Percentiles rank a stretch among this genome's conserved stretches.
Conservation (phyloP, 2,113 vertebrate genomes). For the Megaptera novaeangliae region DNA sequence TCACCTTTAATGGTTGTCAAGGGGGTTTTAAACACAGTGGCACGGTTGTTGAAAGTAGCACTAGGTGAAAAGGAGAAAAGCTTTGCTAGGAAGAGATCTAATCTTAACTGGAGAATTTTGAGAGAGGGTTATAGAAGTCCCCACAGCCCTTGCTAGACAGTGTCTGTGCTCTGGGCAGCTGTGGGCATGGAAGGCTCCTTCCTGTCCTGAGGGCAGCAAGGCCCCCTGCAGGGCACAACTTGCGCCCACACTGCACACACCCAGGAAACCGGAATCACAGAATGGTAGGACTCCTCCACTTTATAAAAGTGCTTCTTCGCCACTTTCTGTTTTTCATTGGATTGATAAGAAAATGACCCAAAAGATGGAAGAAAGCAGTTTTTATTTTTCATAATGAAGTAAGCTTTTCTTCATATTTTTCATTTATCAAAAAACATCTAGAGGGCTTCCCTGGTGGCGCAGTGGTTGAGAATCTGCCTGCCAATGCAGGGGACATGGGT, state of each 20-base stretch:
- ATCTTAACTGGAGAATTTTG: not conserved
- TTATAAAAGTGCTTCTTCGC: not conserved
- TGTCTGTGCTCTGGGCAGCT: not conserved
- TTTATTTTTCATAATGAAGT: not conserved
- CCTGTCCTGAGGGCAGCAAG: not conserved
- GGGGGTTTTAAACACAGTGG: not conserved
- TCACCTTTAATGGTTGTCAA: not conserved
- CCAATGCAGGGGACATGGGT: no score
- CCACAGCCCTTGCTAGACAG: not conserved
- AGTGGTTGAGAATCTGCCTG: no score
- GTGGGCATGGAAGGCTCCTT: not conserved
- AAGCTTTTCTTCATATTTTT: not conserved
- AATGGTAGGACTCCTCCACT: fast-evolving
- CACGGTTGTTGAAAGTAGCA: not conserved
- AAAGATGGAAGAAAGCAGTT: not conserved
- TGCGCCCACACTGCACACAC: not conserved
- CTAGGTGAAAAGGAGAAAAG: not conserved
- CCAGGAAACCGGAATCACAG: not conserved
- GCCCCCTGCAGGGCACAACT: not conserved
- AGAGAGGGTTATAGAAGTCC: not conserved
- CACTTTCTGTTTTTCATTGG: not conserved
- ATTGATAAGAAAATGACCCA: not conserved
- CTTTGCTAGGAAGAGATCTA: not conserved
- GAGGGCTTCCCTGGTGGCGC: no score
- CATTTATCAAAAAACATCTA: not conserved